phyloP scores from a whole-genome alignment of 2,797 vertebrate species.

The Spinus pinus region DNA sequence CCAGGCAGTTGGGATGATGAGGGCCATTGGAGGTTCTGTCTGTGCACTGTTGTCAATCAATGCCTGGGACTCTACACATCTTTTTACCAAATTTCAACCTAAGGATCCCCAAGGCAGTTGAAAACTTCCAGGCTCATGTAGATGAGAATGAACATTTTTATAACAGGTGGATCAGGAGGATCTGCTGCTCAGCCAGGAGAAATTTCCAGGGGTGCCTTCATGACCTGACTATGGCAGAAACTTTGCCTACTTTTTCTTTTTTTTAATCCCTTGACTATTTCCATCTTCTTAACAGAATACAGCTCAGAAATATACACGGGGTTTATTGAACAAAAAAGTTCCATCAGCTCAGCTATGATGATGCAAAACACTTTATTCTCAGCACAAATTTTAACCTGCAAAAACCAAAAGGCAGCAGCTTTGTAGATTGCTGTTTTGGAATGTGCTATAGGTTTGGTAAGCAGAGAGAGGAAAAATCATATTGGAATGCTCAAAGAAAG shows the following conservation, averaged over 20 bases:
- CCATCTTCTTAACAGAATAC: background rate
- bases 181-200: background rate
- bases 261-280: rapidly evolving
- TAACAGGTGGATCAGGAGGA: background rate
- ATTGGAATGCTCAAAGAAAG: background rate
- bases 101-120: background rate
- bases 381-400: background rate
- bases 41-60: background rate
- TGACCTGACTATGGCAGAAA: background rate
- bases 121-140: background rate
- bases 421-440: background rate
- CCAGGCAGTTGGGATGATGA: background rate
- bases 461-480: background rate
- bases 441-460: background rate
- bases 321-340: background rate
- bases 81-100: background rate
- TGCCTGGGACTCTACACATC: background rate
- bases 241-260: background rate
- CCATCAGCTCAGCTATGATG: background rate
- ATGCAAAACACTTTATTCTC: background rate
- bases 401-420: background rate
- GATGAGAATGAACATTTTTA: background rate
- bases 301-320: background rate
- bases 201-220: background rate
- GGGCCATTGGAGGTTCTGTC: background rate